A percentile compares a stretch with the other conserved stretches of the same genome.
Conservation (phyloP, 2,113 vertebrate species). For the Thunnus maccoyii region DNA sequence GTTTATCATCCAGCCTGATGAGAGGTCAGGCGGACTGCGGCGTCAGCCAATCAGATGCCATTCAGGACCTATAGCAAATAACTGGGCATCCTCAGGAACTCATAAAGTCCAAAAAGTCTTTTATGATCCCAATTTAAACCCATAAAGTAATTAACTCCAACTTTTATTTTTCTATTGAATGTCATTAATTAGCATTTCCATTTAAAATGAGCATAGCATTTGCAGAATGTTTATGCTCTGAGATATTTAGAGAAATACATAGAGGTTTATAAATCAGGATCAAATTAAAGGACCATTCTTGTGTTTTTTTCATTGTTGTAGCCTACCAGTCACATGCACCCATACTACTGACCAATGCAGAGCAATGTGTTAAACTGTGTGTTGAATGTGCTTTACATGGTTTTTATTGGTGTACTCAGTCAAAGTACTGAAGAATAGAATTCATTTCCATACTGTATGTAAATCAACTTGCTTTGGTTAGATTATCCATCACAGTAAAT, state of each 20-base stretch:
- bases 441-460: too few species aligned
- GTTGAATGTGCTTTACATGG: too few species aligned
- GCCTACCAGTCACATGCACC: neutral
- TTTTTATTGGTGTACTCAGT: too few species aligned
- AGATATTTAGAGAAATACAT: neutral
- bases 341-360: neutral
- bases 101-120: conserved; percentile 13
- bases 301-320: neutral
- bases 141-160: neutral
- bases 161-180: conserved; percentile 2
- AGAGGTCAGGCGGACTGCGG: conserved; percentile 6
- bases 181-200: conserved; percentile 1
- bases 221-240: neutral
- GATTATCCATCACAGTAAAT: too few species aligned
- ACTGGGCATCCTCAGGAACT: conserved; percentile 3
- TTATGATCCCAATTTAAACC: neutral
- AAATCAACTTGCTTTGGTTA: too few species aligned
- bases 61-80: conserved; percentile 5
- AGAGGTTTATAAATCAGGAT: neutral
- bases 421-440: too few species aligned
- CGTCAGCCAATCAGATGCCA: conserved; percentile 18
- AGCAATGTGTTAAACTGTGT: too few species aligned
- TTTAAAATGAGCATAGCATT: conserved; percentile 7
- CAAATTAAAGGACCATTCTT: neutral
- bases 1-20: conserved; percentile 60